Conservation (phyloP, 2,888 invertebrate genomes). For the Cephus sareptanus region DNA sequence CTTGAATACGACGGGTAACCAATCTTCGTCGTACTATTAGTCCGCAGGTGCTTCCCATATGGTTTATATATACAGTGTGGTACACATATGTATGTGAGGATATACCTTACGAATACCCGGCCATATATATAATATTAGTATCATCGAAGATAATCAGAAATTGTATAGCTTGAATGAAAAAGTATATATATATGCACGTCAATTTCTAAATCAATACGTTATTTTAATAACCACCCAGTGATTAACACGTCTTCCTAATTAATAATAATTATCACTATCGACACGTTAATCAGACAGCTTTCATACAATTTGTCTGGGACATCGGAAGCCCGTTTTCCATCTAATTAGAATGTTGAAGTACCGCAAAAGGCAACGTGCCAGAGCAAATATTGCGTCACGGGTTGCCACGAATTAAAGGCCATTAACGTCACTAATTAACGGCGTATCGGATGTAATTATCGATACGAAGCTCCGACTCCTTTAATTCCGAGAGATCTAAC, state of each 20-base stretch:
- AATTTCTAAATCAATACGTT: background rate
- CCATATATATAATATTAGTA: background rate
- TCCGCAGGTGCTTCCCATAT: background rate
- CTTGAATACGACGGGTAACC: background rate
- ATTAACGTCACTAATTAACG: conserved; percentile 36
- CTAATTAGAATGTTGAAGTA: conserved; percentile 2
- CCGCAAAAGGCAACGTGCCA: background rate
- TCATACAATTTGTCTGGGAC: conserved; percentile 8
- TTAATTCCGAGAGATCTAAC: conserved; percentile 3
- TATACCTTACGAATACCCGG: background rate
- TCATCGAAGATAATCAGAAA: background rate
- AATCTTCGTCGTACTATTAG: background rate
- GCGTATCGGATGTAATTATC: conserved; percentile 37
- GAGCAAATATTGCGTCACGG: conserved; percentile 12
- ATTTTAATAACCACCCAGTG: background rate
- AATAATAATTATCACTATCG: background rate
- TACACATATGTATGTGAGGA: too few species aligned
- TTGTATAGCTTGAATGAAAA: background rate
- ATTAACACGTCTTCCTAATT: background rate
- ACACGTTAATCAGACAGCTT: background rate
- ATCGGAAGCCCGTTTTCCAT: background rate
- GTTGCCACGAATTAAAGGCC: conserved; percentile 26
- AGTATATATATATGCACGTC: background rate
- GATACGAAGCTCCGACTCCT: conserved; percentile 31
- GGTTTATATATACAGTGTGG: background rate